Percentiles rank a stretch among this genome's conserved stretches.
Evolutionary conservation across 1,140 invertebrate genomes (phyloP).

Genomic region (Apocrypta bakeri): DNA sequence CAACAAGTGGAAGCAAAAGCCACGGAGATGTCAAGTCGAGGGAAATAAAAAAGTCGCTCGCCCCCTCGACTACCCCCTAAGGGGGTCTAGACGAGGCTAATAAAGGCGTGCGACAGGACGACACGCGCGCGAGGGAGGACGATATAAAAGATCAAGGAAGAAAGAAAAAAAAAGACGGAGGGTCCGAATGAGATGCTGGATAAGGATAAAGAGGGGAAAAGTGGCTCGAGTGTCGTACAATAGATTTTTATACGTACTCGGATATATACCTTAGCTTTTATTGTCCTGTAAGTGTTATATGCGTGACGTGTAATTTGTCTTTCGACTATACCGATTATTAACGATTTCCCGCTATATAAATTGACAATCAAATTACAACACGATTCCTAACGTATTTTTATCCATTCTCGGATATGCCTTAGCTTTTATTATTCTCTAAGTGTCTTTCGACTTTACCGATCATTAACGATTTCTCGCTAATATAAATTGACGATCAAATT

Average conservation of each 20-base stretch:
- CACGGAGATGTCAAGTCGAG: conserved; percentile 62
- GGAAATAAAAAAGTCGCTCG: conserved; percentile 69
- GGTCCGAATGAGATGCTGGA: neutral
- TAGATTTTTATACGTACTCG: conserved; percentile 56
- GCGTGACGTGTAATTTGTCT: conserved; percentile 8
- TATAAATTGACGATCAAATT: no score
- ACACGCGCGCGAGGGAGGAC: neutral
- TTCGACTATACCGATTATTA: neutral
- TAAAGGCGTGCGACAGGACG: conserved; percentile 62
- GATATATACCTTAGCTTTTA: conserved; percentile 39
- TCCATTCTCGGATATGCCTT: no score
- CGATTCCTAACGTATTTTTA: no score
- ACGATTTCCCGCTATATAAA: no score
- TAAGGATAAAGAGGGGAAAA: conserved; percentile 34
- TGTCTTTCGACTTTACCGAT: no score
- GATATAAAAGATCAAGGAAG: neutral
- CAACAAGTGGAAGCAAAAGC: conserved; percentile 60
- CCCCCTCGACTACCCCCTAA: conserved; percentile 44
- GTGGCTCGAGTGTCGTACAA: conserved; percentile 57
- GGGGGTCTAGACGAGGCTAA: conserved; percentile 58
- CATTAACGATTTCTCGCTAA: no score
- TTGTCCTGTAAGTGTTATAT: conserved; percentile 35
- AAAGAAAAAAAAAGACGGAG: conserved; percentile 51
- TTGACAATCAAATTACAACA: no score
- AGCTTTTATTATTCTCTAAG: no score